A percentile compares a stretch with the other conserved stretches of the same genome.
These are phyloP conservation scores for Epinephelus lanceolatus DNA, from an alignment of 2,113 vertebrate genomes.

Conservation along the genomic window DNA sequence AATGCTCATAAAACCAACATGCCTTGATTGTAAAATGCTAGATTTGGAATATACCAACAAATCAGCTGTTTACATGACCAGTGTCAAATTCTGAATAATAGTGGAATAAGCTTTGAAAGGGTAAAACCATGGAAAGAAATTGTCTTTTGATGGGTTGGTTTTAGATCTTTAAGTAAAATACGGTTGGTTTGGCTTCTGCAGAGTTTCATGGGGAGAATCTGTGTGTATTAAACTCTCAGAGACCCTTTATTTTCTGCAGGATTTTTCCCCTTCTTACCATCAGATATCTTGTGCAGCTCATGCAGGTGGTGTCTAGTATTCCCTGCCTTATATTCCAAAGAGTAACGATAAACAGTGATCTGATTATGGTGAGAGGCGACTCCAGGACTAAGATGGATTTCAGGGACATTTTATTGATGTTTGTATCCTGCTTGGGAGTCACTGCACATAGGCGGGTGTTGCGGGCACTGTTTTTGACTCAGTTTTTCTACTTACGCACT, in stretches of 20 bases:
- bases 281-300: constrained; percentile 23
- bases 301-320: constrained; percentile 1
- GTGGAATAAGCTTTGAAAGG: constrained; percentile 11
- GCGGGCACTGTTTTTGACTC: constrained; percentile 23
- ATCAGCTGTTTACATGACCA: too few species aligned
- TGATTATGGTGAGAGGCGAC: constrained; percentile 43
- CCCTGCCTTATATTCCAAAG: constrained; percentile 22
- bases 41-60: too few species aligned
- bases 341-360: constrained; percentile 46
- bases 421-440: constrained; percentile 48
- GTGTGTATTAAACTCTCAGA: not conserved
- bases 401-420: constrained; percentile 54
- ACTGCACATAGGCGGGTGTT: constrained; percentile 18
- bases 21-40: too few species aligned
- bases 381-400: constrained; percentile 56
- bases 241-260: not conserved
- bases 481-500: constrained; percentile 46
- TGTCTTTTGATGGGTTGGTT: not conserved
- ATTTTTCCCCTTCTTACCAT: not conserved
- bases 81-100: too few species aligned
- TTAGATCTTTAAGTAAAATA: not conserved
- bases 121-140: constrained; percentile 8
- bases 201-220: not conserved
- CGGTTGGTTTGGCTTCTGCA: not conserved
- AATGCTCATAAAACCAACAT: too few species aligned